phyloP scores from a whole-genome alignment of 1,140 invertebrate species.

The Tribolium castaneum region DNA sequence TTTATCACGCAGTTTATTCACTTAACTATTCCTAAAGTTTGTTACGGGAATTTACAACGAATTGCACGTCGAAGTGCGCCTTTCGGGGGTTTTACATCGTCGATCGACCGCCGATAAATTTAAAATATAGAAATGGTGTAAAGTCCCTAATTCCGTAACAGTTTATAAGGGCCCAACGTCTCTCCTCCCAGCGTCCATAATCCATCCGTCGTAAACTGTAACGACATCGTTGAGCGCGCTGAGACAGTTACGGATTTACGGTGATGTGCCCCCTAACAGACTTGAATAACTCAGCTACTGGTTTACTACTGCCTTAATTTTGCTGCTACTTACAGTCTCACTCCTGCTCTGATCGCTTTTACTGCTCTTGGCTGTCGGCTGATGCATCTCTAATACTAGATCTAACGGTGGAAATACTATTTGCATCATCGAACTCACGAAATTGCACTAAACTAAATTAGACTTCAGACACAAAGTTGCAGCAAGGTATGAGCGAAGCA shows the following conservation, averaged over 20 bases:
- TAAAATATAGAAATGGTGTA: slow-evolving; percentile 25
- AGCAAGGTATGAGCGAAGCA: neutral
- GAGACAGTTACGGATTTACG: slow-evolving; percentile 57
- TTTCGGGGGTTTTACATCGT: neutral
- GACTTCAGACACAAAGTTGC: neutral
- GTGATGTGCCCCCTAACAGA: slow-evolving; percentile 54
- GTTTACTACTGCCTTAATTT: slow-evolving; percentile 52
- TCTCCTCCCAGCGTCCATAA: slow-evolving; percentile 52
- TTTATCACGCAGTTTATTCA: neutral
- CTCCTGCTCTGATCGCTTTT: slow-evolving; percentile 43
- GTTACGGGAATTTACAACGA: no score
- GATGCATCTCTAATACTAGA: slow-evolving; percentile 9
- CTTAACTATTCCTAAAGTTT: neutral
- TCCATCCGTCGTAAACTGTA: slow-evolving; percentile 56
- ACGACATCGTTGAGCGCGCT: slow-evolving; percentile 54
- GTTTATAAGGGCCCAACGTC: slow-evolving; percentile 37
- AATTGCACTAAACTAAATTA: slow-evolving; percentile 15
- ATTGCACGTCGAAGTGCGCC: no score
- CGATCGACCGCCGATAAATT: neutral
- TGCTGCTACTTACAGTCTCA: slow-evolving; percentile 34
- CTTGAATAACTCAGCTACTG: slow-evolving; percentile 54
- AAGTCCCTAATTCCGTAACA: slow-evolving; percentile 1
- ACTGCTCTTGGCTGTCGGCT: slow-evolving; percentile 16
- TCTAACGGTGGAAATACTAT: neutral
- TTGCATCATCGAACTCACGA: slow-evolving; percentile 1